Evolutionary conservation across 2,888 invertebrate species (phyloP), one percentile per base, ranked within the genome.

Genomic region (Nomada fabriciana): DNA sequence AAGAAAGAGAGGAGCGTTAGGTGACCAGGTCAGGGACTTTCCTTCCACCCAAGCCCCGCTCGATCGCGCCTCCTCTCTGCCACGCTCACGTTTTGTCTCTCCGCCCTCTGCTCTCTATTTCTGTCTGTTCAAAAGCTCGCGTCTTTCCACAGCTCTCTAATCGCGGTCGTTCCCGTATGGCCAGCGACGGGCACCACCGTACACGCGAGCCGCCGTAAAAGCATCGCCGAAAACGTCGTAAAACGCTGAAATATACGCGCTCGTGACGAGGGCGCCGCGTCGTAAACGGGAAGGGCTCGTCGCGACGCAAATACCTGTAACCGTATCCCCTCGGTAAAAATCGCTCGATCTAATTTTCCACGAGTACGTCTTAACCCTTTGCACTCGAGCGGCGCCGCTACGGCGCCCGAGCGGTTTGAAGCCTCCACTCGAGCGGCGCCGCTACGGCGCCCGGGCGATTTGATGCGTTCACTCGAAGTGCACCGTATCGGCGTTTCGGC

Each of bases 11-110:
- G 79, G 82, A 84, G 72, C 82, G 87, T 83, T 86, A 86, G 86
- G 85, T 89, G 91, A 91, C 89, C 91, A 88, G 91, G 91, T 91
- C 91, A 91, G 90, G 91, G 90, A 89, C 90, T 90, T 88, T 83
- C 89, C 88, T 88, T 86, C 88, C 87, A 87, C 84, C 90, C 87
- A 86, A 88, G 90, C 89, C 90, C 89, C 90, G 87, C 85, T 86
- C 89, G 88, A 91, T 86, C 87, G 86, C 83, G 59, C 52, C 79
- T 68, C 55, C 59, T 50, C 60, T 20, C 65, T 73, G 63, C 50
- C 43, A 52, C 76, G 9, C 23, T 23, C 2, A 13, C 23, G 15
- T 18, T 43, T 57, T 76, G 61, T 43, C 57, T 68, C 55, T 42
- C 47, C 13, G 18, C 7, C 23, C 23, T 47, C 65, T 47, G 10